Base-by-base conservation (phyloP, 2,113 vertebrate genomes). In the Vulpes vulpes region DNA sequence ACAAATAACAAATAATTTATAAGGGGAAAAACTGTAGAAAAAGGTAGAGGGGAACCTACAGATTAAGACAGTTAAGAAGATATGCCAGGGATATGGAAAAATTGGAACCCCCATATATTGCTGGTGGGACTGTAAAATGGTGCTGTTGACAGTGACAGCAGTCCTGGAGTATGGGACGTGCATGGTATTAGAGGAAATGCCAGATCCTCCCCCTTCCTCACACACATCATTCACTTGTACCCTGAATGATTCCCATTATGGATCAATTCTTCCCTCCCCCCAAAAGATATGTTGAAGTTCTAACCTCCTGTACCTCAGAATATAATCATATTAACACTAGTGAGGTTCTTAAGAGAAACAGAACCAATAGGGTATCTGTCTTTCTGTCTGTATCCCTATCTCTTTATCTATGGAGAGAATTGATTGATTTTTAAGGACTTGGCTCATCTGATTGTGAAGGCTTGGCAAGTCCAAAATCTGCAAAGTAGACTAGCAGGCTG, bases 391-490 rank as follows among this genome's bases (percentile, higher is more conserved):
- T 78, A 17, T 15, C 25, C 17, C 43, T 76, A 25, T 76, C 43
- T 76, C 23, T 51, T 1, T 69, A 79, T 62, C 79, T 81, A 78
- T 19, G 35, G 19, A 73, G 15, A 35, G n/a, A 51, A 74, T 51
- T 78, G 15, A 49, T 59, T 85, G 59, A 76, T 51, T 86, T 86
- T 74, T 91, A 59, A 91, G 57, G 65, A 73, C 22, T 65, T 43
- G 23, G 25, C 59, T 71, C 67, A 53, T 11, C 19, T 81, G 53
- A 69, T 32, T 32, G 12, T 22, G 32, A 15, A 91, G 23, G 60
- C 7, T 55, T 20, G 23, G 74, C 23, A 67, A 25, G 32, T 87
- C 51, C 51, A 49, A 86, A 55, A 30, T 55, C 49, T 80, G 32
- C 32, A 65, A 65, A 84, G 43, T 6, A 22, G 5, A 16, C 81